Evolutionary conservation across 2,113 vertebrate genomes (phyloP), one percentile per base, ranked within the genome.

Genomic region (Toxotes chatareus): DNA sequence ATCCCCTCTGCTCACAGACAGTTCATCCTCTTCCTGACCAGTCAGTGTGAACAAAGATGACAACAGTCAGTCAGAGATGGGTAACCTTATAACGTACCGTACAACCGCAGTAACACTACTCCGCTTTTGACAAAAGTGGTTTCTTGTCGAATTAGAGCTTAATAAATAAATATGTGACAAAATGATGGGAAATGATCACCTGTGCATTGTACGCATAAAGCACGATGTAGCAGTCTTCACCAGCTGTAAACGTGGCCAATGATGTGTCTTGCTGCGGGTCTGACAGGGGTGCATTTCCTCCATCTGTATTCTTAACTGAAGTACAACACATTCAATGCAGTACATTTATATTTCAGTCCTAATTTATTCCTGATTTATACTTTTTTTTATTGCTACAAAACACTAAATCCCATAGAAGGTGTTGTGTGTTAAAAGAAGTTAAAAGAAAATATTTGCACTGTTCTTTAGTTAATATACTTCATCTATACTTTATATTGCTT

Each of bases 1-100:
- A 4, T 99, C 97, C 16, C 97, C 97, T 12, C 88, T 94, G 0
- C 79, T 91, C 47, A 99, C 94, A 73, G 97, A 95, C 87, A 99
- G 86, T 75, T 99, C 98, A 4, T 99, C 98, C 0, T 1, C 5
- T n/a, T 94, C 96, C 98, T 99, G 93, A 66, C 5, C 17, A 34
- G 68, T 69, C 31, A 1, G 9, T 27, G 23, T 85, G 88, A 65
- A 63, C 38, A 82, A 60, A 86, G 8, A 76, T n/a, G 75, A 46
- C 10, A 79, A 12, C 56, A 13, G 7, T 73, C 36, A 82, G 62
- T 55, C 23, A 53, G 57, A 46, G 13, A 44, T 9, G 12, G 14
- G 10, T 46, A 31, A 47, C 27, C 46, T 31, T 42, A 46, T n/a
- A 32, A 60, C 17, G 72, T 27, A 0, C 0, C 67, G 3, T 14